Evolutionary conservation across 2,113 vertebrate genomes (phyloP).

Genomic region (Thamnaconus septentrionalis): DNA sequence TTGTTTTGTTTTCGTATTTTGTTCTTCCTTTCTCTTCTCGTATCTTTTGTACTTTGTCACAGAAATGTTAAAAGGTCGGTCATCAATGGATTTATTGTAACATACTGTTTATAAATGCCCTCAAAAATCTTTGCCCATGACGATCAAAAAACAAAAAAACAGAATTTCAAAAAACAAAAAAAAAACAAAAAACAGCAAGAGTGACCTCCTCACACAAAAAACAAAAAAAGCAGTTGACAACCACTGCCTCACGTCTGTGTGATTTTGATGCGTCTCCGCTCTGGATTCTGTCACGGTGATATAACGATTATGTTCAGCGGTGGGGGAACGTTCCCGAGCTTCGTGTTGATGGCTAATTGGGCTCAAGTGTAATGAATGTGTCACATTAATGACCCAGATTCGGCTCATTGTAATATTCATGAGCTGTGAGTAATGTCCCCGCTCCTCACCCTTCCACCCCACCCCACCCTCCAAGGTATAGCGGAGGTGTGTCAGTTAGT

Average conservation of each 20-base stretch:
- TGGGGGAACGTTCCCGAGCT: slow-evolving; percentile 53
- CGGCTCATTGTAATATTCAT: slow-evolving; percentile 74
- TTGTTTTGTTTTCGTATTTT: too few species aligned
- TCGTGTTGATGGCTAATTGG: slow-evolving; percentile 76
- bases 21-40: too few species aligned
- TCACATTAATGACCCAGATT: slow-evolving; percentile 80
- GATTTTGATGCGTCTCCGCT: slow-evolving; percentile 44
- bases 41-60: too few species aligned
- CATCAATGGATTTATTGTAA: too few species aligned
- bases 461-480: slow-evolving; percentile 20
- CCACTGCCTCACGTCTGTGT: slow-evolving; percentile 15
- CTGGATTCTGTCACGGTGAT: slow-evolving; percentile 47
- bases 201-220: slow-evolving; percentile 12
- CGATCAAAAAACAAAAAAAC: too few species aligned
- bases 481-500: slow-evolving; percentile 31
- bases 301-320: slow-evolving; percentile 63
- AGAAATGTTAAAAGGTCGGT: too few species aligned
- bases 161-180: too few species aligned
- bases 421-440: slow-evolving; percentile 56
- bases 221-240: slow-evolving; percentile 39
- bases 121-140: too few species aligned
- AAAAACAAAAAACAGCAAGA: neutral
- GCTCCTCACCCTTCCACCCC: slow-evolving; percentile 51
- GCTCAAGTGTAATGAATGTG: slow-evolving; percentile 70
- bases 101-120: too few species aligned